Evolutionary conservation across 1,140 invertebrate species (phyloP).

Genomic region (Chironomus tepperi): DNA sequence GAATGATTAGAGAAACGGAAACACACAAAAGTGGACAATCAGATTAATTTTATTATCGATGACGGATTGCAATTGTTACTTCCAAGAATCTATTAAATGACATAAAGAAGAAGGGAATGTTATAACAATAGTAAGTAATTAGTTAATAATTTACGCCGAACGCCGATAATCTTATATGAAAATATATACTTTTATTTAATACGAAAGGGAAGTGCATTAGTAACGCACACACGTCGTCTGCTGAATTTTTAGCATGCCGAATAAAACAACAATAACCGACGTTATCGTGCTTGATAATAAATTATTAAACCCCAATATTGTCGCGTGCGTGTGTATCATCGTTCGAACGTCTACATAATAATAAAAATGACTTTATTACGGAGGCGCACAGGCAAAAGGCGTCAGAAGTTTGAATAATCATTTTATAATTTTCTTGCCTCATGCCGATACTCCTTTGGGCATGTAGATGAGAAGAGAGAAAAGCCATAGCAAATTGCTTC

Average conservation of each 20-base stretch:
- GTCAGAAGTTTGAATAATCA: not conserved
- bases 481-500: not conserved
- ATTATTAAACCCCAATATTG: conserved; percentile 19
- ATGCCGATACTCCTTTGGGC: not conserved
- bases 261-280: conserved; percentile 6
- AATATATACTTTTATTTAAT: not conserved
- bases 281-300: conserved; percentile 22
- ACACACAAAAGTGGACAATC: not conserved
- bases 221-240: not conserved
- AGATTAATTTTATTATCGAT: conserved; percentile 15
- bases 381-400: not conserved
- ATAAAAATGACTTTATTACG: conserved; percentile 17
- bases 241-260: not conserved
- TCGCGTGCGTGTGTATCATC: conserved; percentile 2
- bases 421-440: conserved; percentile 6
- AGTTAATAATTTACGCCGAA: conserved; percentile 8
- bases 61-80: not conserved
- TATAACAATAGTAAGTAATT: conserved; percentile 14
- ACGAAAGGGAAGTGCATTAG: not conserved
- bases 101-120: not conserved
- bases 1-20: too few species aligned
- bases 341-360: not conserved
- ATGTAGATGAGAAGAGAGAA: not conserved
- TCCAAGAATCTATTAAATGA: not conserved
- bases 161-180: not conserved